Conservation (phyloP, 2,888 invertebrate genomes). For the Unio delphinus region DNA sequence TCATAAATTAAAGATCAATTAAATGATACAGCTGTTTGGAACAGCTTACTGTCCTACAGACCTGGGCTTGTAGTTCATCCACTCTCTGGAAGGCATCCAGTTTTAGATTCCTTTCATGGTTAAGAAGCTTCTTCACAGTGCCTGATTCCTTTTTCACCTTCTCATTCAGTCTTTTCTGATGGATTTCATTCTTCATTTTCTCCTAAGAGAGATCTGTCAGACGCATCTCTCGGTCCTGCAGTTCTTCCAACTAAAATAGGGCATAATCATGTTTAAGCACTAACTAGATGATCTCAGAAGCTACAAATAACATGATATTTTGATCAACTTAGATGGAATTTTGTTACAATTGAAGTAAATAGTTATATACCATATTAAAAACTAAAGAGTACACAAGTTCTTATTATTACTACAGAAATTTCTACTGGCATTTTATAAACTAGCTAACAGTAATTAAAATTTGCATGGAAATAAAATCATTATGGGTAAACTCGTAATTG, state of each 20-base stretch:
- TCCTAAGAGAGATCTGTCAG: conserved; percentile 56
- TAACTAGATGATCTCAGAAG: neutral
- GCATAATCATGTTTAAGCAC: neutral
- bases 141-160: conserved; percentile 61
- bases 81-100: conserved; percentile 70
- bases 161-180: conserved; percentile 59
- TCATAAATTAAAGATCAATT: too few species aligned
- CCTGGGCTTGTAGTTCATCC: conserved; percentile 66
- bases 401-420: too few species aligned
- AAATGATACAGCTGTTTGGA: too few species aligned
- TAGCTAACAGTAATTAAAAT: too few species aligned
- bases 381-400: too few species aligned
- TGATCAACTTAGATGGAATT: neutral
- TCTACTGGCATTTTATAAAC: too few species aligned
- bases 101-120: conserved; percentile 66
- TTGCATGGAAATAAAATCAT: too few species aligned
- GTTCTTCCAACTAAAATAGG: conserved; percentile 56
- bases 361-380: too few species aligned
- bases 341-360: too few species aligned
- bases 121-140: conserved; percentile 56
- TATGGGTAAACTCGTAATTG: too few species aligned
- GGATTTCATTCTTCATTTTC: conserved; percentile 54
- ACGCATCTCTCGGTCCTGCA: conserved; percentile 62
- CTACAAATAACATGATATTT: neutral
- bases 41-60: conserved; percentile 8